phyloP scores from a whole-genome alignment of 2,113 vertebrate species.

The Notarius quadriscutis region DNA sequence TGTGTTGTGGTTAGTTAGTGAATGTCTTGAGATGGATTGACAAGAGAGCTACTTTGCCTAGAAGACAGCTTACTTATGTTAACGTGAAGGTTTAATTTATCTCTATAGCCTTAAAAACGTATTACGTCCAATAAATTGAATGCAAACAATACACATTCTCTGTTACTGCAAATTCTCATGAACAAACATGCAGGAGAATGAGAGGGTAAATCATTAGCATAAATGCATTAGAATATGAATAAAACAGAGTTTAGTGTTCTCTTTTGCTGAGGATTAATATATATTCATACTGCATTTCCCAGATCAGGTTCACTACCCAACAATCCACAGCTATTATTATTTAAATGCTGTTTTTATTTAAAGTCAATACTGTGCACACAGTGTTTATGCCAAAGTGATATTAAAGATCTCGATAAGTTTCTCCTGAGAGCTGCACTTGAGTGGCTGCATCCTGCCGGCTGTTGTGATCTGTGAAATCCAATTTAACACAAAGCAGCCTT shows the following conservation, averaged over 20 bases:
- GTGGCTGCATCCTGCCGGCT: constrained; percentile 57
- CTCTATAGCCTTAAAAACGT: constrained; percentile 18
- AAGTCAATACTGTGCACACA: constrained; percentile 53
- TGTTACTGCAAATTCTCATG: constrained; percentile 33
- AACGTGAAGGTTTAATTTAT: constrained; percentile 45
- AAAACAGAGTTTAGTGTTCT: constrained; percentile 50
- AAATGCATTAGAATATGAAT: constrained; percentile 64
- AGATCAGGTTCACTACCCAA: constrained; percentile 56
- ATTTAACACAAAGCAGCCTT: constrained; percentile 62
- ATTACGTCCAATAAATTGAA: constrained; percentile 21
- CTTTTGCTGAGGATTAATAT: constrained; percentile 57
- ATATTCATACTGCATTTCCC: constrained; percentile 52
- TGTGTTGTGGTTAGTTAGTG: constrained; percentile 14
- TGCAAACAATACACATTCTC: constrained; percentile 39
- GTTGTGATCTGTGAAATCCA: constrained; percentile 64
- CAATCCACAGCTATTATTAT: constrained; percentile 66
- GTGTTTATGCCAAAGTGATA: constrained; percentile 61
- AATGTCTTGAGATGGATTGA: background rate
- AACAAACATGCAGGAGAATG: constrained; percentile 24
- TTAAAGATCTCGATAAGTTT: constrained; percentile 63
- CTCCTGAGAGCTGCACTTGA: constrained; percentile 63
- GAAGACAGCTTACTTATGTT: constrained; percentile 21
- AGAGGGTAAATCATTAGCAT: constrained; percentile 52
- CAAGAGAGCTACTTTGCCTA: background rate
- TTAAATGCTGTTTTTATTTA: constrained; percentile 66